Evolutionary conservation across 2,113 vertebrate species (phyloP), one percentile per base, ranked within the genome.

Genomic region (Ophiodon elongatus): DNA sequence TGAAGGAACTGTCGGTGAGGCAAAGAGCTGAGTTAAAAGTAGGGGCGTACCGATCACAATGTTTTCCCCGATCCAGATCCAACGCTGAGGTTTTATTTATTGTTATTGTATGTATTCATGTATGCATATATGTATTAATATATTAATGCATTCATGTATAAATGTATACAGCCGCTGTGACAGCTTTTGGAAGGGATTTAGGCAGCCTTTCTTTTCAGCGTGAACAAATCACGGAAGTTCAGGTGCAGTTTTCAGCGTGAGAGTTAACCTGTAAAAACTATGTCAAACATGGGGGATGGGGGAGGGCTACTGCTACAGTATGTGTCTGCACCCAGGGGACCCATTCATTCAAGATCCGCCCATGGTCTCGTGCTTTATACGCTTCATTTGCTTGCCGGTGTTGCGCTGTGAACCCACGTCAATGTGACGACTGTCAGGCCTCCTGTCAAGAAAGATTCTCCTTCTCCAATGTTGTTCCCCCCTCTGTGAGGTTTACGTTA

Each of bases 1-100:
- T 57, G 39, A 73, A 64, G 47, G 66, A 62, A 74, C 47, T 80
- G 52, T 66, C 19, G 6, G 3, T 8, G 29, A 67, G 45, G 47
- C 25, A 73, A 60, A 79, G 39, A 33, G 50, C 29, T 52, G 4
- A 43, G 25, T 43, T 21, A 65, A 65, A 31, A 43, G 56, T 13
- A 45, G 6, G 14, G 41, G n/a, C 8, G 35, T 56, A n/a, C 29
- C 1, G 15, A 47, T 69, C 33, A 67, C 62, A 27, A 23, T 59
- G 10, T 67, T 67, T 41, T 41, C 29, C 45, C 39, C 29, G 27
- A 69, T 65, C 37, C 59, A 62, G 29, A 62, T 19, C 8, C 27
- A 4, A 62, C 2, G 29, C 59, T 60, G 59, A 19, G 29, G 7
- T 33, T 31, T 31, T 31, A 31, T 29, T 60, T 8, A 29, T 60